Evolutionary conservation across 37 sponge, comb jelly and placozoan genomes (phyloP), one percentile per base, ranked within the genome.

Genomic region (Ephydatia muelleri): DNA sequence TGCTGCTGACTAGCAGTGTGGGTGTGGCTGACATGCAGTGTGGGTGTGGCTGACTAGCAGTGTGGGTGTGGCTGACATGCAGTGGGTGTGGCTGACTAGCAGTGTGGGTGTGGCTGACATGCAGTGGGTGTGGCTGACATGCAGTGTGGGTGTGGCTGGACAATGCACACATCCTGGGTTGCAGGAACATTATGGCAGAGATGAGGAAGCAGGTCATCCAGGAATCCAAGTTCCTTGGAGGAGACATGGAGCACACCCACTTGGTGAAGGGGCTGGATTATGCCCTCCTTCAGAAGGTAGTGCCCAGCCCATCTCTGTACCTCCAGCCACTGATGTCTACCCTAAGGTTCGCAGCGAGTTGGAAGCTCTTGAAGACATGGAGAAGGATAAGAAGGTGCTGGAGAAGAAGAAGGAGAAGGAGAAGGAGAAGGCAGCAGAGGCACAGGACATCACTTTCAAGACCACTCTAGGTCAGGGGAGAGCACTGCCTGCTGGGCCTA

Each of bases 171-270:
- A 5, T 57, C 16, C 1, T 57, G 28, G 33, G 35, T 19, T 82
- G 49, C 67, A 95, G 90, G 4, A 38, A 67, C 29, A 30, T 79
- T 11, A 77, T 80, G 32, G 96, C 76, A 23, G 94, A 93, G 77
- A 81, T 67, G 22, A 85, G 97, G 38, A 94, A 88, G 49, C 90
- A 93, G 71, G 94, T 80, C 5, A 99, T 99, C 65, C 87, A 93
- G 57, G 99, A 99, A 77, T 93, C 94, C 72, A 99, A 99, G 71
- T 99, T 89, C 49, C 82, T 99, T 19, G 99, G 99, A 32, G 99
- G 99, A 47, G 99, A 99, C 83, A 93, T 99, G 95, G 91, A 96
- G 68, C 99, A 99, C 64, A 99, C 99, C 27, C 99, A 99, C 80
- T 80, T 99, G 78, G 99, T 99, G 89, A 99, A 99, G 77, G 99